Evolutionary conservation across 2,888 invertebrate species (phyloP), one percentile per base, ranked within the genome.

Genomic region (Eupithecia pulchellata): DNA sequence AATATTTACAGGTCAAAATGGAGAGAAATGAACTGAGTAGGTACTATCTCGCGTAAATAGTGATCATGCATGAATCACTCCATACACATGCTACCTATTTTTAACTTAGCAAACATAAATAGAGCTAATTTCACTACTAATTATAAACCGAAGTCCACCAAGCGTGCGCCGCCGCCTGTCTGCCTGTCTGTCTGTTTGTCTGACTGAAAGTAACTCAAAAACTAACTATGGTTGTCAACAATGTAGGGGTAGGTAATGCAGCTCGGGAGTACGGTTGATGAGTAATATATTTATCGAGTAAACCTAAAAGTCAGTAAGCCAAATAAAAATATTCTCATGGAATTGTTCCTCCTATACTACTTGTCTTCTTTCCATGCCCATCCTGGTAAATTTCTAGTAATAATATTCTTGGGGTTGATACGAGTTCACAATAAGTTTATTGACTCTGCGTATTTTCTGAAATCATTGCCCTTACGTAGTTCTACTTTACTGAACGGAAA

Each of bases 1-100:
- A n/a, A 47, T 47, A 47, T 47, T 20, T 0, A n/a, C 20, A 47
- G 42, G 42, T 47, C 20, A 47, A 47, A 20, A 8, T 20, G 42
- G n/a, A 47, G 9, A 9, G 47, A 47, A 47, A 47, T 11, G 20
- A 47, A 20, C 20, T 11, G 11, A 11, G 11, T 20, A 20, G 8
- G 0, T 20, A 0, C 47, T 39, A 42, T 42, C 55, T 57, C 5
- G 14, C 14, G 27, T 29, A 27, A 57, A 57, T 25, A 57, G 55
- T 29, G 55, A 57, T 29, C 47, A 63, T 27, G 63, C 63, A 30
- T 63, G 42, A 25, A 63, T 42, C 34, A 61, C 34, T 34, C 29
- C 29, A 11, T n/a, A 63, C 3, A 25, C 25, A 52, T 52, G 57
- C 14, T 6, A 9, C 29, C 57, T 57, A 29, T 57, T 57, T 57